Percentiles rank a stretch among this genome's conserved stretches.
phyloP scores from a whole-genome alignment of 92 coral and sea anemone species.

The Porites lobata region DNA sequence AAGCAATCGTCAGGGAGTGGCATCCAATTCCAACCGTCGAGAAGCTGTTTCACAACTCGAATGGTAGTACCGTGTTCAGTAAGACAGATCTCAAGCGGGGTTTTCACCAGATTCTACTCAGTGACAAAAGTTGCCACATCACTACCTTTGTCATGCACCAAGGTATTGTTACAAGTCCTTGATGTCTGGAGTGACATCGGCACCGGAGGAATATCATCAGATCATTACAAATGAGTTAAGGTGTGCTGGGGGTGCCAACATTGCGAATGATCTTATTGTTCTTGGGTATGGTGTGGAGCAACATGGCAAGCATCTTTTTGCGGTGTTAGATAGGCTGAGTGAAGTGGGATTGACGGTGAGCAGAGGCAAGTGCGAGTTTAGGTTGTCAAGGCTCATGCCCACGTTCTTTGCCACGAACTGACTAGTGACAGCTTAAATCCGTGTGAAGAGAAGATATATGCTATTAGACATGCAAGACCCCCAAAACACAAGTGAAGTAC shows the following conservation, averaged over 20 bases:
- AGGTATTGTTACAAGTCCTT: constrained; percentile 12
- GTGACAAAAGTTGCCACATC: constrained; percentile 1
- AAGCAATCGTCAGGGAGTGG: neutral
- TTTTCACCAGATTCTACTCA: constrained; percentile 5
- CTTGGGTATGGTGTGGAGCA: neutral
- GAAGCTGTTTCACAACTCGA: neutral
- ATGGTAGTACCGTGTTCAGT: constrained; percentile 9
- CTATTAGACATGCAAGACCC: constrained; percentile 43
- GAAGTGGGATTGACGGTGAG: constrained; percentile 12
- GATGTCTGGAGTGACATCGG: neutral
- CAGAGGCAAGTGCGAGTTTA: too few relatives aligned
- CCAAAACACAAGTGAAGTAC: constrained; percentile 59
- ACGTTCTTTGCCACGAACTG: constrained; percentile 1
- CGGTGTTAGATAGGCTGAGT: constrained; percentile 17
- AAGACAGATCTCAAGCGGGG: neutral
- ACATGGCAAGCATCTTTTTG: constrained; percentile 4
- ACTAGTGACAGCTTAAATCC: constrained; percentile 30
- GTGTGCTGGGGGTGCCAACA: neutral
- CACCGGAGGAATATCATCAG: constrained; percentile 5
- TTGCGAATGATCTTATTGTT: constrained; percentile 9
- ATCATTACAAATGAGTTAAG: constrained; percentile 7
- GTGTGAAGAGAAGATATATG: constrained; percentile 61
- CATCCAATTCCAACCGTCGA: neutral
- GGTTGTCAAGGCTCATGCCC: constrained; percentile 1
- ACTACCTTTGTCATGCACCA: constrained; percentile 18